These are phyloP conservation scores for Strigamia transsilvanica DNA, from an alignment of 2,888 invertebrate species.

Conservation along the genomic window DNA sequence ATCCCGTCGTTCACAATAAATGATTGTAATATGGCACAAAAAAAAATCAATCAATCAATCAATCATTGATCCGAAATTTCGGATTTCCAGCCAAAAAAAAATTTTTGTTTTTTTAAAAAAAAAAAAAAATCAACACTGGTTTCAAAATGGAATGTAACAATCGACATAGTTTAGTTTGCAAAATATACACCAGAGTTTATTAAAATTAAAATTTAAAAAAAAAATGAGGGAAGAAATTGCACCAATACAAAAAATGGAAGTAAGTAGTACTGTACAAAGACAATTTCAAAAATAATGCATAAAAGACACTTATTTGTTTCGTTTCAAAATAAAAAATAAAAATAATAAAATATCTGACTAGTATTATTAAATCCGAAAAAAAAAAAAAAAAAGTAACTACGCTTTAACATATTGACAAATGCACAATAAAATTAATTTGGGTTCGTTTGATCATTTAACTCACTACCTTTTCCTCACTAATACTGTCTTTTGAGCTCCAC, in stretches of 20 bases:
- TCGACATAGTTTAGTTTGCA: not conserved
- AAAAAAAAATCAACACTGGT: too few relatives aligned
- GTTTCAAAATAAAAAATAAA: not conserved
- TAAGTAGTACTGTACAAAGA: not conserved
- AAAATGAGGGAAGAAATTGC: not conserved
- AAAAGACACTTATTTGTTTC: not conserved
- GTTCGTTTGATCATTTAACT: conserved; percentile 14
- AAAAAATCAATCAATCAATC: too few relatives aligned
- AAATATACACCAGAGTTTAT: not conserved
- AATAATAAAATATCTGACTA: not conserved
- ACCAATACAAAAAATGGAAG: not conserved
- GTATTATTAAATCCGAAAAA: not conserved
- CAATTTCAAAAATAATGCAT: too few relatives aligned
- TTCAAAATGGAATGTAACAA: too few relatives aligned
- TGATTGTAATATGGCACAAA: not conserved
- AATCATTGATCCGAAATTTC: not conserved
- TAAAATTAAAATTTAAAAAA: not conserved
- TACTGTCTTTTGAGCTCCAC: conserved; percentile 1
- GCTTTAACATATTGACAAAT: conserved; percentile 9
- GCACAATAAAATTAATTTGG: not conserved
- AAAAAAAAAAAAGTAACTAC: not conserved
- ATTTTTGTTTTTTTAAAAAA: too few relatives aligned
- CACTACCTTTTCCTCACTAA: not conserved
- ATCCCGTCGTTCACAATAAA: not conserved
- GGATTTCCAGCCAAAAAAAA: too few relatives aligned